These are phyloP conservation scores for Musca vetustissima DNA, from an alignment of 1,140 invertebrate genomes.

Conservation along the genomic window DNA sequence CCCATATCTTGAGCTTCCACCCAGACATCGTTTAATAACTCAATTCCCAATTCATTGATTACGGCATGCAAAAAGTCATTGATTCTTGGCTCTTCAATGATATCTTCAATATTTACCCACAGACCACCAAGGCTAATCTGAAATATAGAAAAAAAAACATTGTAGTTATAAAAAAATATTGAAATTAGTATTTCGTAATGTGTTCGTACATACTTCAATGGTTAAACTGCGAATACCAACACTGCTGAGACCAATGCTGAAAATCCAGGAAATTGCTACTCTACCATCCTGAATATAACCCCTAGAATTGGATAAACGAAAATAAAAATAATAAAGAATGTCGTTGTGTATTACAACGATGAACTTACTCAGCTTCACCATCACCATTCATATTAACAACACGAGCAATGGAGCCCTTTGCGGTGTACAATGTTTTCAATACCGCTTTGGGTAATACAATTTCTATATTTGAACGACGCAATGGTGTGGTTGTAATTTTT, in stretches of 20 bases:
- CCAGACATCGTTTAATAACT: conserved; percentile 45
- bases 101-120: conserved; percentile 40
- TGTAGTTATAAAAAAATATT: neutral
- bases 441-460: conserved; percentile 39
- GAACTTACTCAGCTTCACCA: conserved; percentile 44
- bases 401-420: conserved; percentile 46
- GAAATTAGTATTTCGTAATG: neutral
- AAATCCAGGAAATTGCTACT: conserved; percentile 34
- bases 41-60: conserved; percentile 45
- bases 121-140: conserved; percentile 35
- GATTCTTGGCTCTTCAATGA: conserved; percentile 44
- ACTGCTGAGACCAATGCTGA: conserved; percentile 26
- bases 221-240: conserved; percentile 36
- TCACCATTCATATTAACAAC: conserved; percentile 45
- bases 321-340: too few species aligned
- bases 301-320: conserved; percentile 27
- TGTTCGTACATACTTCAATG: conserved; percentile 29
- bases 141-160: neutral
- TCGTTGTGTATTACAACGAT: too few species aligned
- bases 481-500: conserved; percentile 28
- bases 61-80: conserved; percentile 41
- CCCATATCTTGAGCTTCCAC: conserved; percentile 33
- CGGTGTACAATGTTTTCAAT: conserved; percentile 44
- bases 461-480: conserved; percentile 34
- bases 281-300: conserved; percentile 32